Base-by-base conservation (phyloP, 2,888 invertebrate genomes). In the Oconnorella tubifera region DNA sequence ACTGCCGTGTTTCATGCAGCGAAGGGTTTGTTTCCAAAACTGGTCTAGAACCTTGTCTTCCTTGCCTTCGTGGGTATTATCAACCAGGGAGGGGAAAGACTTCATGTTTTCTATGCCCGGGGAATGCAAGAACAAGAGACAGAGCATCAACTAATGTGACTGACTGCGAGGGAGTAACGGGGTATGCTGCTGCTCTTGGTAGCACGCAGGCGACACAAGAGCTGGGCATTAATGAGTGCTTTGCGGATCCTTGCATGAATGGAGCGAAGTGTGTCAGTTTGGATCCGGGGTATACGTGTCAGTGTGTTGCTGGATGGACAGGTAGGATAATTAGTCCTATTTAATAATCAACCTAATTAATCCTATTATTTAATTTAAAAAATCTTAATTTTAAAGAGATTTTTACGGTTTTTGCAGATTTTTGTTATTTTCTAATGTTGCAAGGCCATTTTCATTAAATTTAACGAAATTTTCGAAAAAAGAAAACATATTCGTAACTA, bases 281-380 rank as follows among this genome's bases (percentile, higher is more conserved):
- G 55, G 75, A 66, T 76, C 82, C 63, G 57, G 84, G 85, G 40
- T 91, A 88, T 82, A 85, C 84, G 70, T 94, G 94, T 84, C 86
- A 87, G 61, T 94, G 94, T 83, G 86, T 88, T 62, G 85, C 89
- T 27, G 93, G 93, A 76, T 68, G 64, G 64, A 56, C 64, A 48
- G 67, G 67, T 68, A 28, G 33, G 63, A 33, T 25, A n/a, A n/a
- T n/a, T n/a, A n/a, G n/a, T n/a, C n/a, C n/a, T n/a, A n/a, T n/a
- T n/a, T n/a, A n/a, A n/a, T n/a, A n/a, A n/a, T n/a, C n/a, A n/a
- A n/a, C n/a, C n/a, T n/a, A n/a, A n/a, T n/a, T n/a, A n/a, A n/a
- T n/a, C n/a, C n/a, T n/a, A n/a, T n/a, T n/a, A n/a, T n/a, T n/a
- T n/a, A n/a, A n/a, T n/a, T n/a, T n/a, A n/a, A n/a, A n/a, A n/a